Evolutionary conservation across 2,797 vertebrate species (phyloP).

Genomic region (Poeciliopsis presidionis): DNA sequence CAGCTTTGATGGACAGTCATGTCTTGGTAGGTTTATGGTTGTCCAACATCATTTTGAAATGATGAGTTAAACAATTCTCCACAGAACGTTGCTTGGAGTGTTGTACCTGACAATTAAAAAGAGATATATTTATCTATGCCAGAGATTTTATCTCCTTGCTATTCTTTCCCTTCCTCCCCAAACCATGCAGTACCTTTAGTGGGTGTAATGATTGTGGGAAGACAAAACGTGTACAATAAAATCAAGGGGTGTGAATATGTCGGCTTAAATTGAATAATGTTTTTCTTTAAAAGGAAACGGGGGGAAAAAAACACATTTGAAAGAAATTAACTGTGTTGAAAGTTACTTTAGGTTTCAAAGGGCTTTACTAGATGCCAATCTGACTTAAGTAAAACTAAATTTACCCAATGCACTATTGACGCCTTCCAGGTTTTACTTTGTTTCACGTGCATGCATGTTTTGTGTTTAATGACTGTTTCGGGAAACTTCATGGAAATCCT

Average conservation of each 20-base stretch:
- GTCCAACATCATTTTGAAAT: neutral
- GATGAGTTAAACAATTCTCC: neutral
- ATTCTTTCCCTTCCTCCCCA: neutral
- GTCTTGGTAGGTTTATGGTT: neutral
- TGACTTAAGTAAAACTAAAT: constrained; percentile 11
- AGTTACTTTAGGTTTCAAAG: constrained; percentile 9
- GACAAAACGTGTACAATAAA: neutral
- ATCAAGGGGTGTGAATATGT: neutral
- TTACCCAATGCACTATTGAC: neutral
- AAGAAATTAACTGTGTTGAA: neutral
- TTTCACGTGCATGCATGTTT: constrained; percentile 21
- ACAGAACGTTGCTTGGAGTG: neutral
- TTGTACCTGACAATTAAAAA: neutral
- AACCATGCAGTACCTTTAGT: neutral
- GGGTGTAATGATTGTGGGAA: neutral
- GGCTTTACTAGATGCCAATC: constrained; percentile 4
- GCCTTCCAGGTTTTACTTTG: neutral
- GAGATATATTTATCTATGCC: neutral
- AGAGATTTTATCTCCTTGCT: neutral
- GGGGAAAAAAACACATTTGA: neutral
- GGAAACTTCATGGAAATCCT: constrained; percentile 29
- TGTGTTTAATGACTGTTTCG: constrained; percentile 27
- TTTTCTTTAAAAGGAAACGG: neutral
- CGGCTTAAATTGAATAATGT: neutral
- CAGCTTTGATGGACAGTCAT: neutral